phyloP scores from a whole-genome alignment of 1,140 invertebrate species.

The Adelges cooleyi region DNA sequence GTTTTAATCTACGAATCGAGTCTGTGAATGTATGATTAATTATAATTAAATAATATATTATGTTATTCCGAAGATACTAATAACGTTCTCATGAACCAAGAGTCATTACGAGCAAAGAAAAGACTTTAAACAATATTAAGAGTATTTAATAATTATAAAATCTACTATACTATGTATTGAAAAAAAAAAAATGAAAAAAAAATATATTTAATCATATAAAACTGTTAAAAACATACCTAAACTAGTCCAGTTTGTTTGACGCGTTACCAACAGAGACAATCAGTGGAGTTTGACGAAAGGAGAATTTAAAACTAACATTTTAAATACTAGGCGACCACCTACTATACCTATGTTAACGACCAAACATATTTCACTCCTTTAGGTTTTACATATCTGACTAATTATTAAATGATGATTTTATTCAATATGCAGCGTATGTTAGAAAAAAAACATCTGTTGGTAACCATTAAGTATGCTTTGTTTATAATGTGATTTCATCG shows the following conservation, averaged over 20 bases:
- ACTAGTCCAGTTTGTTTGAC: neutral
- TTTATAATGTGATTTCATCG: conserved; percentile 11
- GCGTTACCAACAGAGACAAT: conserved; percentile 14
- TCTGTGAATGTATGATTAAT: conserved; percentile 3
- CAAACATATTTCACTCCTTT: too few relatives aligned
- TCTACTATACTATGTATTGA: neutral
- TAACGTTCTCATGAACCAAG: conserved; percentile 16
- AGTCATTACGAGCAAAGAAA: conserved; percentile 28
- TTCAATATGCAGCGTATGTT: too few relatives aligned
- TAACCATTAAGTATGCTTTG: neutral
- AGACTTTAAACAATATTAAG: conserved; percentile 26
- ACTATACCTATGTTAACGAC: too few relatives aligned
- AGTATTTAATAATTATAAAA: conserved; percentile 3
- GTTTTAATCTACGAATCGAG: conserved; percentile 1
- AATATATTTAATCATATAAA: neutral
- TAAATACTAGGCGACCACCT: too few relatives aligned
- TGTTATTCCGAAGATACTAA: too few relatives aligned
- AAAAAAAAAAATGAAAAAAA: neutral
- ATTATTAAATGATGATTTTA: too few relatives aligned
- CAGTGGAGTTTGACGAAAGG: conserved; percentile 5
- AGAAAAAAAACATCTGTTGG: neutral
- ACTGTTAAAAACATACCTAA: too few relatives aligned
- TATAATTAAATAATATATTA: neutral
- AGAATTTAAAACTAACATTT: too few relatives aligned
- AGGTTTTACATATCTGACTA: conserved; percentile 15